A percentile compares a stretch with the other conserved stretches of the same genome.
These are phyloP conservation scores for Hymenochirus boettgeri DNA, from an alignment of 2,113 vertebrate species.

Conservation along the genomic window DNA sequence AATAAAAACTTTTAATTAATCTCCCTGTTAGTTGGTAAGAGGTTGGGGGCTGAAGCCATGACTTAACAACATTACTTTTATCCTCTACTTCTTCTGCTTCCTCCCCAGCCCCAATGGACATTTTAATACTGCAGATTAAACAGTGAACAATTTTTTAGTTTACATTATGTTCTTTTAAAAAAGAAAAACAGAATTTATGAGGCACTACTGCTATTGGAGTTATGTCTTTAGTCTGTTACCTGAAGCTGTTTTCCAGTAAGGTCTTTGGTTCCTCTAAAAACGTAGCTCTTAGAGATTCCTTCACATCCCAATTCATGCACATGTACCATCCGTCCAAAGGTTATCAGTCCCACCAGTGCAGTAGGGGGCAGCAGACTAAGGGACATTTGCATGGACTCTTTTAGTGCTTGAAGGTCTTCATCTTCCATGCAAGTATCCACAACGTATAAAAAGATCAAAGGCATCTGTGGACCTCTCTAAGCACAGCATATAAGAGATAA, in stretches of 20 bases:
- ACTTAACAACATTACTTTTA: too few species aligned
- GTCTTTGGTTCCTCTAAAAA: constrained; percentile 95
- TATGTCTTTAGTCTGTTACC: too few species aligned
- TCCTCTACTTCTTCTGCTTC: too few species aligned
- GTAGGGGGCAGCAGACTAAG: constrained; percentile 90
- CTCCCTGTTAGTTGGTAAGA: too few species aligned
- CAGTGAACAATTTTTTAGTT: too few species aligned
- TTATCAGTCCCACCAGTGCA: constrained; percentile 91
- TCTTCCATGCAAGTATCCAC: constrained; percentile 99
- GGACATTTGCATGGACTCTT: constrained; percentile 97
- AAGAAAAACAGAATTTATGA: too few species aligned
- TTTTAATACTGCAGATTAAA: too few species aligned
- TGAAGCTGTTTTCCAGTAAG: constrained; percentile 93
- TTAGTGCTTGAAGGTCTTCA: constrained; percentile 93
- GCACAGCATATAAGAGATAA: background rate
- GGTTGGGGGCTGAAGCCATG: too few species aligned
- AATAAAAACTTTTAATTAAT: too few species aligned
- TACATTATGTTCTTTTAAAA: too few species aligned
- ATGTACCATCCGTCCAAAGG: constrained; percentile 96
- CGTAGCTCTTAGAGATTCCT: constrained; percentile 96
- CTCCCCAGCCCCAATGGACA: too few species aligned
- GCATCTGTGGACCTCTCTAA: constrained; percentile 94
- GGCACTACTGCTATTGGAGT: too few species aligned
- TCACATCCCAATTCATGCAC: constrained; percentile 96
- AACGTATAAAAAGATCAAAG: constrained; percentile 93